Conservation (phyloP, 2,888 invertebrate species). For the Eupeodes latifasciatus region DNA sequence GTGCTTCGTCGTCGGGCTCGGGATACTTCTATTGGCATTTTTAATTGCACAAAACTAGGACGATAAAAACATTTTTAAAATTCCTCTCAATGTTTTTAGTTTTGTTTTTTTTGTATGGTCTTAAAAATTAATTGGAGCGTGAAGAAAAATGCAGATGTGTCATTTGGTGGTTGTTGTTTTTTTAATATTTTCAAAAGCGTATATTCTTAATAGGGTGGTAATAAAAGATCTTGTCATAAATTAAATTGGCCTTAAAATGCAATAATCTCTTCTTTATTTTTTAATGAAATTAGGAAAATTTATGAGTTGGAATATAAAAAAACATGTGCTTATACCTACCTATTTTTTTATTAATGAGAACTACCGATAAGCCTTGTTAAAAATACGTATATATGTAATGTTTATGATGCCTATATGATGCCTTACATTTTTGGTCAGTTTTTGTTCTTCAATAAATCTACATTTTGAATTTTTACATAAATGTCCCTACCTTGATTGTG, state of each 20-base stretch:
- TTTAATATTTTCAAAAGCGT: neutral
- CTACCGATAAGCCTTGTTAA: too few species aligned
- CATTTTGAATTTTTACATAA: too few species aligned
- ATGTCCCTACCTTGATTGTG: too few species aligned
- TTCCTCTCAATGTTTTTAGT: neutral
- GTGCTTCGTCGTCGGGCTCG: neutral
- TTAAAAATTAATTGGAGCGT: conserved; percentile 63
- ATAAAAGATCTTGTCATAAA: neutral
- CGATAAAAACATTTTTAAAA: conserved; percentile 23
- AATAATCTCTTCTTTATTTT: neutral
- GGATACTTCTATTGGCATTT: conserved; percentile 43
- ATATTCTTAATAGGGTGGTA: neutral
- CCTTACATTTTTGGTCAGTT: too few species aligned
- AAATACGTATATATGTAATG: too few species aligned
- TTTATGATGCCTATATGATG: too few species aligned
- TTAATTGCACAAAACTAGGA: conserved; percentile 60
- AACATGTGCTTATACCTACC: neutral
- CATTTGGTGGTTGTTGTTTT: conserved; percentile 9
- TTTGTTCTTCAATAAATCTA: too few species aligned
- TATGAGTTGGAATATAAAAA: neutral
- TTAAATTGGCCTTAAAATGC: conserved; percentile 10
- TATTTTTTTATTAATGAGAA: too few species aligned
- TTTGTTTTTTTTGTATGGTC: neutral
- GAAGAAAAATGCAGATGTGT: conserved; percentile 68
- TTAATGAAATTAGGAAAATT: neutral